phyloP scores from a whole-genome alignment of 2,888 invertebrate species.

The Eupeodes luniger region DNA sequence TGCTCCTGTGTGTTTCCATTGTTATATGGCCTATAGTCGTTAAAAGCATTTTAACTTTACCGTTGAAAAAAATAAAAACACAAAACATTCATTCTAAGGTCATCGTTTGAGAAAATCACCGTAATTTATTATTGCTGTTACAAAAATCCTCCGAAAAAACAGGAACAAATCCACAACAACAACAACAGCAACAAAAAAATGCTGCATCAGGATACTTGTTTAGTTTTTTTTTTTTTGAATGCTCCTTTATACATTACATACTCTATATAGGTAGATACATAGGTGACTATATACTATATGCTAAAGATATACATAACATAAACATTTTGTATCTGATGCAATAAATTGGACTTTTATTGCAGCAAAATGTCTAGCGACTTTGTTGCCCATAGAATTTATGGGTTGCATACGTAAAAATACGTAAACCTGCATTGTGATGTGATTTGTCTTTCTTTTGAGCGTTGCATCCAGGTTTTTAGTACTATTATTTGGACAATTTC shows the following conservation, averaged over 20 bases:
- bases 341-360: constrained; percentile 76
- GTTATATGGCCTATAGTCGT: not conserved
- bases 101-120: constrained; percentile 74
- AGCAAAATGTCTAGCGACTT: constrained; percentile 76
- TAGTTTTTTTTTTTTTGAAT: constrained; percentile 21
- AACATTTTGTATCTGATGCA: constrained; percentile 76
- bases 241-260: too few species aligned
- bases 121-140: constrained; percentile 69
- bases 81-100: constrained; percentile 61
- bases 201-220: constrained; percentile 66
- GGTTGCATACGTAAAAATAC: constrained; percentile 76
- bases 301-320: constrained; percentile 43
- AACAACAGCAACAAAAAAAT: constrained; percentile 36
- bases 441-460: constrained; percentile 75
- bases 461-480: constrained; percentile 73
- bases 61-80: not conserved
- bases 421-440: constrained; percentile 76
- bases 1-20: not conserved
- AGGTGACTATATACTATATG: constrained; percentile 21
- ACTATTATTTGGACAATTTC: constrained; percentile 55
- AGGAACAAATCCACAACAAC: constrained; percentile 33
- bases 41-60: constrained; percentile 34
- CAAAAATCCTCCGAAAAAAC: constrained; percentile 49
- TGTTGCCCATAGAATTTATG: constrained; percentile 75
- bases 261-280: not conserved